Evolutionary conservation across 2,113 vertebrate species (phyloP).

Genomic region (Cottus gobio): DNA sequence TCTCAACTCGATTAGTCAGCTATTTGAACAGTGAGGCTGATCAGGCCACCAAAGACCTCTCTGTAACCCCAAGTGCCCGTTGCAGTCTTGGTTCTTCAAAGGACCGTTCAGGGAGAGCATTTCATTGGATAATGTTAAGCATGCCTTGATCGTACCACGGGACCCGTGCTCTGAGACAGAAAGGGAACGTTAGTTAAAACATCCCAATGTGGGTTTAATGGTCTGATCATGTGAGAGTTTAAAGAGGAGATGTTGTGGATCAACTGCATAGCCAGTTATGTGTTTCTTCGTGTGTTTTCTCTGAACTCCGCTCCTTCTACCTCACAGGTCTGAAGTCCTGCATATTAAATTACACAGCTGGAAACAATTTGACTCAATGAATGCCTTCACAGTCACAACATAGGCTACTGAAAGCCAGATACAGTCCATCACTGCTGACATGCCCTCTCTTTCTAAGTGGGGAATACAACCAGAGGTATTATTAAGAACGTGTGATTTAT

Average conservation of each 20-base stretch:
- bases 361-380: conserved; percentile 46
- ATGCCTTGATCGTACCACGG: background rate
- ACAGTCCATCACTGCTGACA: conserved; percentile 7
- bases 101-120: background rate
- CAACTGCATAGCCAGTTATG: background rate
- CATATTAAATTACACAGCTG: conserved; percentile 58
- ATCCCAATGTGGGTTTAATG: conserved; percentile 16
- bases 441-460: conserved; percentile 23
- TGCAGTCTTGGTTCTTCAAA: conserved; percentile 35
- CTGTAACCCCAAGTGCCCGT: conserved; percentile 25
- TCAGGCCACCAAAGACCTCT: conserved; percentile 6
- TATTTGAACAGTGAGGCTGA: conserved; percentile 36
- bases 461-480: conserved; percentile 1
- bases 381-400: conserved; percentile 30
- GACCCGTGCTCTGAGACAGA: conserved; percentile 1
- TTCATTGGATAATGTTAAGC: conserved; percentile 22
- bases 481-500: conserved; percentile 22
- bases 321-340: conserved; percentile 7
- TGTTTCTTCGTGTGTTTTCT: background rate
- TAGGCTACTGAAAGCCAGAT: conserved; percentile 20
- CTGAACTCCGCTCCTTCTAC: background rate
- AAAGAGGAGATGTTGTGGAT: background rate
- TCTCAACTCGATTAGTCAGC: conserved; percentile 34
- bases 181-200: conserved; percentile 18
- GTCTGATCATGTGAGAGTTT: conserved; percentile 4